These are phyloP conservation scores for Eucriotettix oculatus DNA, from an alignment of 2,888 invertebrate species.

Conservation along the genomic window DNA sequence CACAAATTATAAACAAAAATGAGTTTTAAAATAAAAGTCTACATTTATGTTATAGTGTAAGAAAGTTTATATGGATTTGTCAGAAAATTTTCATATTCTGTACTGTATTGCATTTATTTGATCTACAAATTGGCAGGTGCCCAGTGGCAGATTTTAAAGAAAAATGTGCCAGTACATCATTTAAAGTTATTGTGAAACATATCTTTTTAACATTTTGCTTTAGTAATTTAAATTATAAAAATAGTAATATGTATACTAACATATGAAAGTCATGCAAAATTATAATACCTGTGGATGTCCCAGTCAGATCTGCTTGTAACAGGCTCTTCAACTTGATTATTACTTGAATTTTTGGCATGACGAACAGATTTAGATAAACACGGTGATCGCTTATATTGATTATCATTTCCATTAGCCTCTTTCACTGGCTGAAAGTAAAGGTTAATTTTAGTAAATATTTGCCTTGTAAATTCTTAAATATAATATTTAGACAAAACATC, in stretches of 20 bases:
- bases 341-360: constrained; percentile 4
- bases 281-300: constrained; percentile 14
- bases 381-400: constrained; percentile 8
- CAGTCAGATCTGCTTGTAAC: constrained; percentile 14
- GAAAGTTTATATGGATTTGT: too few relatives aligned
- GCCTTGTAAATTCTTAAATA: too few relatives aligned
- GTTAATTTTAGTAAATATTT: background rate
- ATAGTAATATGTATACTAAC: too few relatives aligned
- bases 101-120: background rate
- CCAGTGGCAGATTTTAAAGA: too few relatives aligned
- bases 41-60: too few relatives aligned
- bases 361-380: constrained; percentile 11
- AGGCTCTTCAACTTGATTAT: constrained; percentile 9
- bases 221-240: too few relatives aligned
- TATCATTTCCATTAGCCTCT: constrained; percentile 6
- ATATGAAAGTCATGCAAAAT: background rate
- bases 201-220: too few relatives aligned
- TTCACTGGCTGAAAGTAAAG: constrained; percentile 10
- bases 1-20: too few relatives aligned
- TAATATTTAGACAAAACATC: too few relatives aligned
- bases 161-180: background rate
- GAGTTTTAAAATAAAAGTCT: too few relatives aligned
- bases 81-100: too few relatives aligned
- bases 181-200: background rate
- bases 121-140: too few relatives aligned